phyloP scores from a whole-genome alignment of 2,888 invertebrate species.

The Notodonta ziczac region DNA sequence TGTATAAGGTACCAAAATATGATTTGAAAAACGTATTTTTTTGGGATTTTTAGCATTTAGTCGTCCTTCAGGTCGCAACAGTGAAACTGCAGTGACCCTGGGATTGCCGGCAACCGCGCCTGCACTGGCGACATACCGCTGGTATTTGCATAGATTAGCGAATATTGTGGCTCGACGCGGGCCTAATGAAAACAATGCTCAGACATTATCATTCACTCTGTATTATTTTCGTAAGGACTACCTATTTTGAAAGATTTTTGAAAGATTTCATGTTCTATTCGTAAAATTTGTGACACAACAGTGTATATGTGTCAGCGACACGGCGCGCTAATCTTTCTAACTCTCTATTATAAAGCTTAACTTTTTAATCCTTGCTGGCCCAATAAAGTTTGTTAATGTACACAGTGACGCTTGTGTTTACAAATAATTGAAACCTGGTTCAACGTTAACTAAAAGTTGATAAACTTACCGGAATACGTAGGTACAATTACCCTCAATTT shows the following conservation, averaged over 20 bases:
- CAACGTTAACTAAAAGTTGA: too few species aligned
- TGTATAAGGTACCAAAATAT: too few species aligned
- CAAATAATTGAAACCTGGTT: too few species aligned
- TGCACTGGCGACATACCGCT: conserved; percentile 44
- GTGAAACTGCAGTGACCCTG: conserved; percentile 23
- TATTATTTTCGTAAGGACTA: conserved; percentile 14
- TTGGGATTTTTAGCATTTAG: background rate
- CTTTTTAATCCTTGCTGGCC: conserved; percentile 18
- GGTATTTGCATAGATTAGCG: conserved; percentile 62
- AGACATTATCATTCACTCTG: conserved; percentile 43
- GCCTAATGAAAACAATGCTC: conserved; percentile 57
- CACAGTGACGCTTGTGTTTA: too few species aligned
- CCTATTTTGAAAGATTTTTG: background rate
- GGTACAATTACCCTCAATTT: too few species aligned
- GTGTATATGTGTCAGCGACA: conserved; percentile 3
- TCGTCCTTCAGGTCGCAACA: conserved; percentile 22
- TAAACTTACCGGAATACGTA: too few species aligned
- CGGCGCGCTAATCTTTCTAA: conserved; percentile 15
- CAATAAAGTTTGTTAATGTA: conserved; percentile 4
- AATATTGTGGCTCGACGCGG: conserved; percentile 39
- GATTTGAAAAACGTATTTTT: background rate
- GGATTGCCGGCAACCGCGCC: conserved; percentile 5
- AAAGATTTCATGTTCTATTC: background rate
- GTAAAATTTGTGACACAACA: too few species aligned
- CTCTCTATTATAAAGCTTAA: conserved; percentile 18